Evolutionary conservation across 2,113 vertebrate genomes (phyloP).

Genomic region (Callaeas wilsoni): DNA sequence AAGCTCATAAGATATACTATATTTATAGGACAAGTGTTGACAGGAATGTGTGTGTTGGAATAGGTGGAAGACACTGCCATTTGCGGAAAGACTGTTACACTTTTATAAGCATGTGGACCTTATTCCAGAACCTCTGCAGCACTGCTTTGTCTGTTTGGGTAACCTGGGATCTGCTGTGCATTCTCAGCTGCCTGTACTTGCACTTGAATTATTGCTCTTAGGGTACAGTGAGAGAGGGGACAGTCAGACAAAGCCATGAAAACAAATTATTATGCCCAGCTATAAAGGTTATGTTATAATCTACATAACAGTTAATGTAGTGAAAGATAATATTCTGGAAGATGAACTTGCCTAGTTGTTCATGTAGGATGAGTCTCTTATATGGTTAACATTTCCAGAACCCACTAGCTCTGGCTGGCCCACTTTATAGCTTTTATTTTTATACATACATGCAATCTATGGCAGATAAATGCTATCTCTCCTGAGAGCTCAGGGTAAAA

Average conservation of each 20-base stretch:
- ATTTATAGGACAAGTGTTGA: not conserved
- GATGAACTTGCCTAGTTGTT: not conserved
- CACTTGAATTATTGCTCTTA: not conserved
- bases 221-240: not conserved
- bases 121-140: not conserved
- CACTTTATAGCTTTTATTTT: not conserved
- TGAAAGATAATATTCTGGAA: not conserved
- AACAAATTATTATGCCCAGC: not conserved
- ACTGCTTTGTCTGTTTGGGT: not conserved
- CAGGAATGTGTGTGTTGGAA: not conserved
- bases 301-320: not conserved
- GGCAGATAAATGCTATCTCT: not conserved
- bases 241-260: not conserved
- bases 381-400: not conserved
- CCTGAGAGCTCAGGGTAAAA: not conserved
- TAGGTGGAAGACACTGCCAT: not conserved
- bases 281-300: not conserved
- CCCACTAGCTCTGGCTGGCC: not conserved
- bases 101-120: not conserved
- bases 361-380: not conserved
- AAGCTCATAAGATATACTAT: not conserved
- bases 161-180: not conserved
- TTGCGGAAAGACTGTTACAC: not conserved
- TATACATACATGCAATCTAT: not conserved
- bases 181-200: not conserved